phyloP scores from a whole-genome alignment of 2,797 vertebrate species.

The Cyprinodon diabolis region DNA sequence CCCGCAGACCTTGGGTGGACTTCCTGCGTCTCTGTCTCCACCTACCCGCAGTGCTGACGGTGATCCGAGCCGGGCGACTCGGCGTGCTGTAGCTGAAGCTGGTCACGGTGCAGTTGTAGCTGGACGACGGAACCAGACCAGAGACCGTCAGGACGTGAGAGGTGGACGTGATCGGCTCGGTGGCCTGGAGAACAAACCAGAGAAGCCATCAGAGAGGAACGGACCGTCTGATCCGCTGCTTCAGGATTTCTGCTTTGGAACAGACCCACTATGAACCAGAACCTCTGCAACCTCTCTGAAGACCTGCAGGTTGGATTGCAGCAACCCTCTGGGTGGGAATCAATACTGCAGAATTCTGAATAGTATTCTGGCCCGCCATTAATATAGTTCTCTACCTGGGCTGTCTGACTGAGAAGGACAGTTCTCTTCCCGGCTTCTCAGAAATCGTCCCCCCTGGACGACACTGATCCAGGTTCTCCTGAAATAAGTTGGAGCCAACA shows the following conservation, averaged over 20 bases:
- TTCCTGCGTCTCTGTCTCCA: not conserved
- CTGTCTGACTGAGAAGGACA: no score
- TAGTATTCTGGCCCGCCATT: not conserved
- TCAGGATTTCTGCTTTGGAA: no score
- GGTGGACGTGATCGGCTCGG: slow-evolving; percentile 84
- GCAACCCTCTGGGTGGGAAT: not conserved
- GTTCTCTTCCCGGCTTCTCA: no score
- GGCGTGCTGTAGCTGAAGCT: slow-evolving; percentile 91
- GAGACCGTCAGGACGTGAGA: slow-evolving; percentile 88
- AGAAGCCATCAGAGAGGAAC: not conserved
- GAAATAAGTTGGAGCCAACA: not conserved
- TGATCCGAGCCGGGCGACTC: slow-evolving; percentile 86
- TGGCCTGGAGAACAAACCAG: slow-evolving; percentile 49
- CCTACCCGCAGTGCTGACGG: slow-evolving; percentile 87
- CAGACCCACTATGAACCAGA: not conserved
- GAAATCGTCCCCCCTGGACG: no score
- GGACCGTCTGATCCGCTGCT: no score
- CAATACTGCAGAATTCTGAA: not conserved
- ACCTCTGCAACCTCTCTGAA: no score
- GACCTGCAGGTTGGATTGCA: not conserved
- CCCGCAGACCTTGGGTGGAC: no score
- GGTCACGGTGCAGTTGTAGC: slow-evolving; percentile 93
- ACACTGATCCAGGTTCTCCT: not conserved
- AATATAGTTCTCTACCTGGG: no score
- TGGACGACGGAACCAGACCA: slow-evolving; percentile 85